Conservation (phyloP, 2,797 vertebrate species). For the Remorina albescens region DNA sequence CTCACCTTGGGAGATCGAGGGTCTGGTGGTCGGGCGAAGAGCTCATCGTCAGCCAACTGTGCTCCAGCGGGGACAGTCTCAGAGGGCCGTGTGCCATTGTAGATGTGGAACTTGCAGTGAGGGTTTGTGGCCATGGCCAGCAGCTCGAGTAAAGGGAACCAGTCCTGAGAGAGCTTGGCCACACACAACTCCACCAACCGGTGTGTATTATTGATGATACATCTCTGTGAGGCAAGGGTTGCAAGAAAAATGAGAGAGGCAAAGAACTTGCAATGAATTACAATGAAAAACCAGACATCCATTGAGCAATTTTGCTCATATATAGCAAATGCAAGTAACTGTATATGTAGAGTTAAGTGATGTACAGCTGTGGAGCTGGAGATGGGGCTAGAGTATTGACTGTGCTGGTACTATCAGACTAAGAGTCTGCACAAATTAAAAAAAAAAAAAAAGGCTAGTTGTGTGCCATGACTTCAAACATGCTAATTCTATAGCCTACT, state of each 20-base stretch:
- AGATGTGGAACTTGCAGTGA: conserved; percentile 99
- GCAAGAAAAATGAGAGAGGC: background rate
- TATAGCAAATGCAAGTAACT: background rate
- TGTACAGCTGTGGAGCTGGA: background rate
- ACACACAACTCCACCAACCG: conserved; percentile 99
- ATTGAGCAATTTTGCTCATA: background rate
- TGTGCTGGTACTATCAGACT: background rate
- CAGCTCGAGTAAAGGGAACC: conserved; percentile 99
- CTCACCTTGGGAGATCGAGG: conserved; percentile 97
- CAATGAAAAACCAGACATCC: background rate
- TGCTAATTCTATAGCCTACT: no score
- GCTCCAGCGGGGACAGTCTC: conserved; percentile 97
- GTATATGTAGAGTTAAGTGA: background rate
- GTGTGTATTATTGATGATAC: conserved; percentile 99
- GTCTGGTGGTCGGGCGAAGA: conserved; percentile 97
- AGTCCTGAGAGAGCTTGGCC: conserved; percentile 99
- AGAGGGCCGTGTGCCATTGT: conserved; percentile 98
- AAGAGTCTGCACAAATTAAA: background rate
- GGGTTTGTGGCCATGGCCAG: conserved; percentile 99
- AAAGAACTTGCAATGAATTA: background rate
- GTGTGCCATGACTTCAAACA: background rate
- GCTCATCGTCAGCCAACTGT: conserved; percentile 97
- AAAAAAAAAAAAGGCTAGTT: background rate
- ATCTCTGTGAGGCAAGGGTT: conserved; percentile 86
- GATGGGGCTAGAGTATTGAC: no score